Conservation (phyloP, 92 coral and sea anemone species). For the Palythoa caribaeorum region DNA sequence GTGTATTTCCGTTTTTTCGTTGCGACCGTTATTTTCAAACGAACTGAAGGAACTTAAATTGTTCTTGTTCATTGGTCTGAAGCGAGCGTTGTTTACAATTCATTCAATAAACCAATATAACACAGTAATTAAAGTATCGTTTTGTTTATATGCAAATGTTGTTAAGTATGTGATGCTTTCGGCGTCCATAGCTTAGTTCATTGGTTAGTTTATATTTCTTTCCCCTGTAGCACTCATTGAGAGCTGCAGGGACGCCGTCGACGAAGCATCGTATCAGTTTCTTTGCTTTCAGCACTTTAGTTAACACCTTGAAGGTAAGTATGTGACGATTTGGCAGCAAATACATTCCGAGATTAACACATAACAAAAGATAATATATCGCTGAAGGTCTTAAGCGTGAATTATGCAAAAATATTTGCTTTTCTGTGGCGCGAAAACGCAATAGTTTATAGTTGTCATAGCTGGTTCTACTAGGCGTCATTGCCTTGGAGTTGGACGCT, state of each 20-base stretch:
- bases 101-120: conserved; percentile 8
- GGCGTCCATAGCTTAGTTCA: background rate
- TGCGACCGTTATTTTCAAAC: conserved; percentile 33
- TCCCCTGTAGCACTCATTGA: background rate
- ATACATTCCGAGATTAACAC: background rate
- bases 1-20: too few relatives aligned
- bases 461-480: background rate
- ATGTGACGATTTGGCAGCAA: background rate
- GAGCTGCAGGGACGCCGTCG: background rate
- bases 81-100: conserved; percentile 35
- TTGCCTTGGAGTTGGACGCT: background rate
- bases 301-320: background rate
- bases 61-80: conserved; percentile 8
- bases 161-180: conserved; percentile 18
- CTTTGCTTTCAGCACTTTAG: background rate
- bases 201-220: background rate
- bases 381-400: background rate
- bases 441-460: background rate
- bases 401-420: background rate
- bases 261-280: background rate
- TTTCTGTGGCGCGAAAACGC: background rate
- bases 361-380: background rate
- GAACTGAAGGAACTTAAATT: background rate
- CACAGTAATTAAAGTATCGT: conserved; percentile 13
- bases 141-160: conserved; percentile 30